These are phyloP conservation scores for Hippocampus comes DNA, from an alignment of 2,113 vertebrate species.

Conservation along the genomic window DNA sequence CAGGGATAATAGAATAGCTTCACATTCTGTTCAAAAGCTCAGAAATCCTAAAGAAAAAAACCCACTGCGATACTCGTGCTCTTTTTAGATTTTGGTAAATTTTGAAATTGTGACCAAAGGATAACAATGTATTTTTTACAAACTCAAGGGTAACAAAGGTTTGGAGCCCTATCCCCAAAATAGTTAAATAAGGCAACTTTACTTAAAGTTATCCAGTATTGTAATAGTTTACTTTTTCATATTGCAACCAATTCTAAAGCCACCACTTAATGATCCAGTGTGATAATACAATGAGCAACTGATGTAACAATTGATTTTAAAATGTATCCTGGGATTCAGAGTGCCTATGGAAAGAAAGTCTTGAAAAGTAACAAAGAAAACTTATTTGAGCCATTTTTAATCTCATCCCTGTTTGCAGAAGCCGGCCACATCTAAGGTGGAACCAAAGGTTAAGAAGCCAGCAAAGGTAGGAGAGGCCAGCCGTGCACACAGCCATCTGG, in stretches of 20 bases:
- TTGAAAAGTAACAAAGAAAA: background rate
- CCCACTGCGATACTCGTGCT: background rate
- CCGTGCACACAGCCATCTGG: background rate
- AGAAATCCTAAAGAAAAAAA: background rate
- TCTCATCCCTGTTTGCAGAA: conserved; percentile 63
- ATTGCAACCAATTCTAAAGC: background rate
- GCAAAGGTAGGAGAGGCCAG: conserved; percentile 75
- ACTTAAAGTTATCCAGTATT: background rate
- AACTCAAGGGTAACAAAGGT: background rate
- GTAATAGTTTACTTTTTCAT: background rate
- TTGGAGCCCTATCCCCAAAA: background rate
- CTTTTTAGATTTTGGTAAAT: background rate
- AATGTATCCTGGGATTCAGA: background rate
- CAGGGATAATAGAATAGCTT: background rate
- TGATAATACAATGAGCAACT: background rate
- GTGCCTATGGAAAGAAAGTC: background rate
- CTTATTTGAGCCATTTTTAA: background rate
- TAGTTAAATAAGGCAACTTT: background rate
- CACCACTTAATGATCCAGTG: background rate
- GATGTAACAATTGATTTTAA: background rate
- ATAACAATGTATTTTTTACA: background rate
- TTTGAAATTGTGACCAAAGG: background rate
- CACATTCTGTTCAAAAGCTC: background rate
- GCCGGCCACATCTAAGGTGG: conserved; percentile 76
- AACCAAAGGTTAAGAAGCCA: conserved; percentile 86